Conservation (phyloP, 2,113 vertebrate genomes). For the Spermophilus dauricus region DNA sequence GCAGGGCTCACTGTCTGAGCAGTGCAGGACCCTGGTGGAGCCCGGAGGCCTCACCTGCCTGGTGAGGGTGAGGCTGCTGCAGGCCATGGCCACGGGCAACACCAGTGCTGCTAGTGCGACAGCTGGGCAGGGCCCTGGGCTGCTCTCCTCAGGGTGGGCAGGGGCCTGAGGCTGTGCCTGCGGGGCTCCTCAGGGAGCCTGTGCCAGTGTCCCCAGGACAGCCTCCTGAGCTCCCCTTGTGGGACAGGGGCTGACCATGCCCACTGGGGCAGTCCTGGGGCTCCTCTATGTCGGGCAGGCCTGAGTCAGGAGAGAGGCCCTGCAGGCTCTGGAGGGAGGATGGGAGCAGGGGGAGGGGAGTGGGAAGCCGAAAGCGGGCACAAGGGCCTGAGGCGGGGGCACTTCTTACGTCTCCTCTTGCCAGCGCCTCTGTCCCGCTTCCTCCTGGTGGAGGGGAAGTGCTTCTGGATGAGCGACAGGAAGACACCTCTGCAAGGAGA, state of each 20-base stretch:
- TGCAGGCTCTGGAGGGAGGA: fast-evolving
- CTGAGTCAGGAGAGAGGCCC: too few relatives aligned
- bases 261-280: background rate
- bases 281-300: fast-evolving
- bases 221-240: too few relatives aligned
- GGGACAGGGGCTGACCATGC: background rate
- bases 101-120: too few relatives aligned
- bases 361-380: background rate
- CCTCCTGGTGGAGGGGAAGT: slow-evolving; percentile 97
- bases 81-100: background rate
- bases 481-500: slow-evolving; percentile 95
- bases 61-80: too few relatives aligned
- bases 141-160: background rate
- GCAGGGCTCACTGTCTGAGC: background rate
- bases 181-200: background rate
- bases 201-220: too few relatives aligned
- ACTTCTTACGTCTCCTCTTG: slow-evolving; percentile 97
- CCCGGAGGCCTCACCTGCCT: too few relatives aligned
- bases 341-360: background rate
- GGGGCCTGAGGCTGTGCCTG: background rate
- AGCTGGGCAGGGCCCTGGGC: background rate
- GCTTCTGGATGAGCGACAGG: slow-evolving; percentile 97
- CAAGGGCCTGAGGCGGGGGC: background rate
- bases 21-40: too few relatives aligned
- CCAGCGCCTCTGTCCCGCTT: slow-evolving; percentile 93